Conservation (phyloP, 2,888 invertebrate species). For the Philonicus albiceps region DNA sequence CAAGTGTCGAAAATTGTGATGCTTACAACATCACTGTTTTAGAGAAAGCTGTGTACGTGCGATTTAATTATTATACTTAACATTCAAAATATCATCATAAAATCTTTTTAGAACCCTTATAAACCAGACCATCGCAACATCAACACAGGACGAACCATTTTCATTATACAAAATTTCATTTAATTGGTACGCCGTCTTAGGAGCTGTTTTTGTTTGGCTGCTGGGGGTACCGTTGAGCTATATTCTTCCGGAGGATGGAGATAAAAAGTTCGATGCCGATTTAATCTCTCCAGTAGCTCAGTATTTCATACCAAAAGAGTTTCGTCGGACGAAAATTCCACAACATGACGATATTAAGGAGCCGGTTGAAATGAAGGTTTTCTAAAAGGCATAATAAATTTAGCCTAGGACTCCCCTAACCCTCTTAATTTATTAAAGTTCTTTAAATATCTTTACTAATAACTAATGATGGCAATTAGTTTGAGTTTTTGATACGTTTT, state of each 20-base stretch:
- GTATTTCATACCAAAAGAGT: constrained; percentile 42
- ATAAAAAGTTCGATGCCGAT: constrained; percentile 55
- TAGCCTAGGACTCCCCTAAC: neutral
- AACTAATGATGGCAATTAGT: neutral
- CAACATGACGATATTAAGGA: constrained; percentile 25
- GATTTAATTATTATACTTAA: neutral
- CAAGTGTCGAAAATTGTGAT: constrained; percentile 55
- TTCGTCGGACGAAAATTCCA: constrained; percentile 12
- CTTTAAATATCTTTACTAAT: neutral
- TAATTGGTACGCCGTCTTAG: constrained; percentile 69
- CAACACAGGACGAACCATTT: constrained; percentile 54
- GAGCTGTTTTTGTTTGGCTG: constrained; percentile 65
- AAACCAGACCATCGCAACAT: constrained; percentile 49
- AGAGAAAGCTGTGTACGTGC: neutral
- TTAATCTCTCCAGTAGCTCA: constrained; percentile 56
- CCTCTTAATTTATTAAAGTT: neutral
- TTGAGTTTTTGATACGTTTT: neutral
- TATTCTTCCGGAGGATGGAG: constrained; percentile 59
- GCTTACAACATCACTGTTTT: constrained; percentile 50
- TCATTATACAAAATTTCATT: constrained; percentile 68
- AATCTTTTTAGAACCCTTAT: neutral
- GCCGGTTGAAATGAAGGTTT: neutral
- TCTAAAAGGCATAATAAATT: neutral
- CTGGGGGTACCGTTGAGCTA: constrained; percentile 67
- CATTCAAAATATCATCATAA: neutral